Percentiles rank a stretch among this genome's conserved stretches.
These are phyloP conservation scores for Cinclus cinclus DNA, from an alignment of 2,113 vertebrate genomes.

Conservation along the genomic window DNA sequence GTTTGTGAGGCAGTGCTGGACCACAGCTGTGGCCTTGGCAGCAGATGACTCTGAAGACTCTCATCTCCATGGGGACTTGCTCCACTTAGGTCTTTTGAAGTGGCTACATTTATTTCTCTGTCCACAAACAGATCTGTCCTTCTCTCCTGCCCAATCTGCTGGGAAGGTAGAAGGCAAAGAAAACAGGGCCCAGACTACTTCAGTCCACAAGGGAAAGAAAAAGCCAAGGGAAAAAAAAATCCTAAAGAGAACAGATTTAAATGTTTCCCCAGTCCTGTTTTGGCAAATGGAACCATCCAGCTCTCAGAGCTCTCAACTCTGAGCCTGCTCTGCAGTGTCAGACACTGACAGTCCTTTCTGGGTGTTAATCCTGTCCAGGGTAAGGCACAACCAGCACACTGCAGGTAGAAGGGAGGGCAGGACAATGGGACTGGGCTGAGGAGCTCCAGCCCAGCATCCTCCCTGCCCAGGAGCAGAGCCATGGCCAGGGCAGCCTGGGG, in stretches of 20 bases:
- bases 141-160: not conserved
- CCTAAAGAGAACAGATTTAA: not conserved
- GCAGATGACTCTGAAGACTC: not conserved
- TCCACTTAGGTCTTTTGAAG: conserved; percentile 5
- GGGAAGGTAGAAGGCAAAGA: not conserved
- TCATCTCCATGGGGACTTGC: not conserved
- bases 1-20: not conserved
- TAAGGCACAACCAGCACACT: not conserved
- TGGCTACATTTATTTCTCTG: not conserved
- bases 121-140: not conserved
- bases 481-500: fast-evolving
- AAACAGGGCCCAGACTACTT: not conserved
- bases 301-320: not conserved
- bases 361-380: not conserved
- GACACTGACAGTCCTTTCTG: not conserved
- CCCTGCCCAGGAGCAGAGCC: no score
- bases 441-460: no score
- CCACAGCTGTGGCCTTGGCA: not conserved
- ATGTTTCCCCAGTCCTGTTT: not conserved
- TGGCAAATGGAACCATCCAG: not conserved
- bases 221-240: not conserved
- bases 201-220: not conserved
- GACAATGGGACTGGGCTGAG: not conserved
- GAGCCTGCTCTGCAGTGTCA: not conserved
- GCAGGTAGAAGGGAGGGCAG: not conserved